A percentile compares a stretch with the other conserved stretches of the same genome.
Evolutionary conservation across 2,113 vertebrate species (phyloP).

Genomic region (Zapornia atra): DNA sequence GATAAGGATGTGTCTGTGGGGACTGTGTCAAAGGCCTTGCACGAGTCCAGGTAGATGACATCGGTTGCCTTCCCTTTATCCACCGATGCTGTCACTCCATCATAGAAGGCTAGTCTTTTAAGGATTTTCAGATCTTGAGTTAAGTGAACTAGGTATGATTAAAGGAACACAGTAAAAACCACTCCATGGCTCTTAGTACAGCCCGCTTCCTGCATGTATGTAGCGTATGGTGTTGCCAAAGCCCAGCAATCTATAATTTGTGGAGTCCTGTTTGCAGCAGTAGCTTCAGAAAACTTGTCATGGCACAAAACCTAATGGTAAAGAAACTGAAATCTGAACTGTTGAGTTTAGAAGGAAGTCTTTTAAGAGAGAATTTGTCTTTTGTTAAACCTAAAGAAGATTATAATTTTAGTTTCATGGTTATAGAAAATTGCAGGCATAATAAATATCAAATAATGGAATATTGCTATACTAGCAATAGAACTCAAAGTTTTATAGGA

Average conservation of each 20-base stretch:
- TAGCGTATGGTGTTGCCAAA: neutral
- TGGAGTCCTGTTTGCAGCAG: neutral
- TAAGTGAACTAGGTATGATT: neutral
- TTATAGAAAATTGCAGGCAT: neutral
- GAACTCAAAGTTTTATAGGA: neutral
- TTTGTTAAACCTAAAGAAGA: neutral
- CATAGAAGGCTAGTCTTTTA: neutral
- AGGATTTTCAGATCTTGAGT: neutral
- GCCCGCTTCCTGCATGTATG: neutral
- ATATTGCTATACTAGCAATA: neutral
- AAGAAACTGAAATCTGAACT: neutral
- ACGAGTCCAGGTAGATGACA: too few species aligned
- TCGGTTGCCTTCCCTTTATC: too few species aligned
- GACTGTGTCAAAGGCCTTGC: too few species aligned
- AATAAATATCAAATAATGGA: neutral
- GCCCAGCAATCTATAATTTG: neutral
- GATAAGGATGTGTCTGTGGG: too few species aligned
- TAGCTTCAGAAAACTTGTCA: neutral
- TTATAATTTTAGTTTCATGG: neutral
- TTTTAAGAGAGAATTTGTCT: neutral
- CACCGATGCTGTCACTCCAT: too few species aligned
- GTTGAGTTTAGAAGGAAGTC: neutral
- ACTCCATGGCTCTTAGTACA: neutral
- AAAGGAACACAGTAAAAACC: neutral
- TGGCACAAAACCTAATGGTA: neutral